A percentile compares a stretch with the other conserved stretches of the same genome.
phyloP scores from a whole-genome alignment of 2,888 invertebrate species.

The Fabriciana adippe region DNA sequence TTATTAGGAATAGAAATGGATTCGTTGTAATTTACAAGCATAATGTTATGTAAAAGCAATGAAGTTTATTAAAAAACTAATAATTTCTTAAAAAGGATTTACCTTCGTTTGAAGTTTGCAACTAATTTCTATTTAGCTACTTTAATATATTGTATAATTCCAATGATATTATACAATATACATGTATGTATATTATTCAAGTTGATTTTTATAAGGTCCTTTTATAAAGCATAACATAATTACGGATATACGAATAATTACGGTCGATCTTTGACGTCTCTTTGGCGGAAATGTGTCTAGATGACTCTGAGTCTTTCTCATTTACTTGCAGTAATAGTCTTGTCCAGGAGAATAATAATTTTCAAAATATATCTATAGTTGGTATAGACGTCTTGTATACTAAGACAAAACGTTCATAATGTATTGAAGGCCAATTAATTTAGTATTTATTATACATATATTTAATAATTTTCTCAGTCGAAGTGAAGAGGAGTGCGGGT shows the following conservation, averaged over 20 bases:
- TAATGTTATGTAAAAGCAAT: too few species aligned
- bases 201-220: background rate
- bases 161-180: too few species aligned
- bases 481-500: conserved; percentile 53
- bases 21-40: too few species aligned
- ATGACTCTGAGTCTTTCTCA: background rate
- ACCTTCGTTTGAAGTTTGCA: too few species aligned
- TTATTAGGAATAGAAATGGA: too few species aligned
- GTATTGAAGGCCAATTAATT: background rate
- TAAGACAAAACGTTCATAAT: too few species aligned
- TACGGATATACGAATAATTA: background rate
- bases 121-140: too few species aligned
- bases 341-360: background rate
- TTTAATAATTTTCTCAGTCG: conserved; percentile 42
- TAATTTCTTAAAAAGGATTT: too few species aligned
- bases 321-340: background rate
- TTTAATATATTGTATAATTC: too few species aligned
- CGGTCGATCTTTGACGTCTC: background rate
- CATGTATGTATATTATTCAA: background rate
- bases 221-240: background rate
- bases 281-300: background rate
- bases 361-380: background rate
- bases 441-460: too few species aligned
- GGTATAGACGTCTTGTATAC: too few species aligned
- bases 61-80: too few species aligned